Base-by-base conservation (phyloP, 2,113 vertebrate species). In the Rhabdomys dilectus region DNA sequence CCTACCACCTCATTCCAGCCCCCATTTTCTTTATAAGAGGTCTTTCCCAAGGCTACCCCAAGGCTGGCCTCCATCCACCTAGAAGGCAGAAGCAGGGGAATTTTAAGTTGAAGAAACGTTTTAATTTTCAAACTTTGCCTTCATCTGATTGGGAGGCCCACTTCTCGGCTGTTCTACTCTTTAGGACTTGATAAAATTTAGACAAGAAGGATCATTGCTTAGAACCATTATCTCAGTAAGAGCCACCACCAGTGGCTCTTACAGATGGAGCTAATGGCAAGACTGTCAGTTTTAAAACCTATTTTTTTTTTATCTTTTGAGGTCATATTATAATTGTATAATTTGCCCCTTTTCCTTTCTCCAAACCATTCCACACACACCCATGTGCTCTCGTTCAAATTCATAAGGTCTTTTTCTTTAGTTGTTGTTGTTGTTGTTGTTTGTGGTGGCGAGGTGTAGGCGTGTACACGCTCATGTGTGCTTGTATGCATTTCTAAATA, bases 401-500 rank as follows among this genome's bases (percentile, higher is more conserved):
- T 42, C 24, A 56, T 80, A 39, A 15, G 21, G 24, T 62, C 39
- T 45, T 64, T 85, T 11, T 10, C 56, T 85, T 85, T 19, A 42
- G 24, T 19, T 62, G n/a, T 15, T 82, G 53, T 60, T 56, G 5
- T 12, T 62, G 36, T 3, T 58, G 45, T 24, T n/a, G n/a, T n/a
- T n/a, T n/a, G 78, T 26, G 36, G 36, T 60, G 48, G 36, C n/a
- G 24, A 22, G 11, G 73, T 12, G 73, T 8, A 39, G 1, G 5
- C 12, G 19, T 22, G 42, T 5, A 15, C 36, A 34, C n/a, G 21
- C 5, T 21, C 0, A 7, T 6, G 16, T 45, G 39, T 19, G 4
- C 29, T 17, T 48, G 26, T 22, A 7, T 19, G 15, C 3, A 68
- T 68, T 42, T 60, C 82, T 64, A 31, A 45, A 85, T 64, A 34